Percentiles rank a stretch among this genome's conserved stretches.
phyloP scores from a whole-genome alignment of 2,113 vertebrate genomes.

The Trichomycterus rosablanca region DNA sequence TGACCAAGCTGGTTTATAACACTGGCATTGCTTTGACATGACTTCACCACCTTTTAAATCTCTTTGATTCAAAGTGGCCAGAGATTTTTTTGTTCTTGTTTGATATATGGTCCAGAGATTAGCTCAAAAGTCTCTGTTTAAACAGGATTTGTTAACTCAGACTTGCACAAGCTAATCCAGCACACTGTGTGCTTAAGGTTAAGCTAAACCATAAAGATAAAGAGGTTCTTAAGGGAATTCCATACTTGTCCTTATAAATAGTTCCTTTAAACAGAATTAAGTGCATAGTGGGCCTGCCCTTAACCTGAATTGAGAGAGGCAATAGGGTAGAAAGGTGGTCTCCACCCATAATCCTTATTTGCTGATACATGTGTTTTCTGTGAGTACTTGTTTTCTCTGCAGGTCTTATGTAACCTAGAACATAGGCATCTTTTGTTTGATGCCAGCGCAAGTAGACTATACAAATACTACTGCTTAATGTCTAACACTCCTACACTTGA shows the following conservation, averaged over 20 bases:
- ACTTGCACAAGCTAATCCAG: background rate
- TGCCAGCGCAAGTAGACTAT: too few relatives aligned
- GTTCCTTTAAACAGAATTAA: background rate
- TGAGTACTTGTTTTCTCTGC: background rate
- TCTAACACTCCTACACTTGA: background rate
- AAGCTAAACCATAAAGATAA: background rate
- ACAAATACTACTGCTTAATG: background rate
- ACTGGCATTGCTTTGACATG: background rate
- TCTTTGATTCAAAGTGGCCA: conserved; percentile 1
- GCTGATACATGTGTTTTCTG: background rate
- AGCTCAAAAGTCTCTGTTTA: conserved; percentile 1
- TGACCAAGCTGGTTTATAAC: conserved; percentile 1
- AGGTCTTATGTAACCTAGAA: background rate
- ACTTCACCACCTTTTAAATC: conserved; percentile 13
- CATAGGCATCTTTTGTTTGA: conserved; percentile 1
- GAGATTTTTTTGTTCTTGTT: background rate
- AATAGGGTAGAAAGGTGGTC: too few relatives aligned
- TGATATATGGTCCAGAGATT: conserved; percentile 2
- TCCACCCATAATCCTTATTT: background rate
- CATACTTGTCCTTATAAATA: background rate
- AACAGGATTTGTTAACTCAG: conserved; percentile 10
- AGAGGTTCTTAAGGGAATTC: background rate
- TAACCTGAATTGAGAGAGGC: too few relatives aligned
- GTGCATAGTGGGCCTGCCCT: background rate
- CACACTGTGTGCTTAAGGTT: background rate